Percentiles rank a stretch among this genome's conserved stretches.
These are phyloP conservation scores for Amphilophus citrinellus DNA, from an alignment of 2,113 vertebrate genomes.

Conservation along the genomic window DNA sequence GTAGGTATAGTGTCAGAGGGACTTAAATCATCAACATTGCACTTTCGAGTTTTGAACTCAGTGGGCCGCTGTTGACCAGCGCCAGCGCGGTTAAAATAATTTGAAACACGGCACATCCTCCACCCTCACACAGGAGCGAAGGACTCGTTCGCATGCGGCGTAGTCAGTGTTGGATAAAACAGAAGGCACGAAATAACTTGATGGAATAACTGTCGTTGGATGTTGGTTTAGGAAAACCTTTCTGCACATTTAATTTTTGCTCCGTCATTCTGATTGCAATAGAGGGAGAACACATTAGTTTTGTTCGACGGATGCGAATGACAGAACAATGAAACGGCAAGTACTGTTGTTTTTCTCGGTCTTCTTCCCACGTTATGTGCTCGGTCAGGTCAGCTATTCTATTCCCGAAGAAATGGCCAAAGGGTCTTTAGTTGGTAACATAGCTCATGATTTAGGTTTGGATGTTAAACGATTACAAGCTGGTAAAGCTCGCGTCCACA, in stretches of 20 bases:
- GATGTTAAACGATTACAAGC: constrained; percentile 52
- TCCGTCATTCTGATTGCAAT: neutral
- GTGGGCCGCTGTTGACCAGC: constrained; percentile 90
- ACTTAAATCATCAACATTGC: neutral
- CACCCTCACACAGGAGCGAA: neutral
- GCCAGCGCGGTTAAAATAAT: neutral
- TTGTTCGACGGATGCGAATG: neutral
- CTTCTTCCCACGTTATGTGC: constrained; percentile 17
- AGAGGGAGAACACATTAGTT: neutral
- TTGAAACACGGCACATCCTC: constrained; percentile 14
- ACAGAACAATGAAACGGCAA: constrained; percentile 67
- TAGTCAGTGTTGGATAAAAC: neutral
- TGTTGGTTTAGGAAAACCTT: accelerated
- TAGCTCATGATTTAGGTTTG: constrained; percentile 65
- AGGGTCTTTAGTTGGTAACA: constrained; percentile 59
- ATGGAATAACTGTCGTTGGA: neutral
- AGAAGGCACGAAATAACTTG: neutral
- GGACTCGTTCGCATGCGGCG: neutral
- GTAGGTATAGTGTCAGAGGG: neutral
- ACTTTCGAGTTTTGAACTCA: constrained; percentile 85
- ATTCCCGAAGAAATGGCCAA: constrained; percentile 67
- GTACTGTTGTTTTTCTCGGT: constrained; percentile 57
- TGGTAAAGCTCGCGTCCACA: constrained; percentile 59
- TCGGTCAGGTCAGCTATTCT: constrained; percentile 59
- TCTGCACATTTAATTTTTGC: neutral